Percentiles rank a stretch among this genome's conserved stretches.
phyloP scores from a whole-genome alignment of 2,113 vertebrate species.

The Mixornis gularis region DNA sequence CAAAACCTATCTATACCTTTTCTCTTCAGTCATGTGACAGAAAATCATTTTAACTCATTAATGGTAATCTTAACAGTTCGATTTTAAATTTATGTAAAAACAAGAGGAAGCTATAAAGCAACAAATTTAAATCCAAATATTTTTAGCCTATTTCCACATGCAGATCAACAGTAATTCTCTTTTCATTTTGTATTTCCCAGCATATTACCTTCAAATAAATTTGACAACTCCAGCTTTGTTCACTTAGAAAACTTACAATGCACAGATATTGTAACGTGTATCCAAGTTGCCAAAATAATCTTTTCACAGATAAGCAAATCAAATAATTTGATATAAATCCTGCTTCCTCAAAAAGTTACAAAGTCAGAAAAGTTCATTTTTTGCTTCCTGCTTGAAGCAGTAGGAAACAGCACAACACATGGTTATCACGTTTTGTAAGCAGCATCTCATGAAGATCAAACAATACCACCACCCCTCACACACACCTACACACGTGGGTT shows the following conservation, averaged over 20 bases:
- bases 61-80: background rate
- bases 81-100: constrained; percentile 22
- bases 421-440: background rate
- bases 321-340: background rate
- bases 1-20: background rate
- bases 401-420: background rate
- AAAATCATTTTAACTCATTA: constrained; percentile 49
- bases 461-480: background rate
- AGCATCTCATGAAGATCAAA: background rate
- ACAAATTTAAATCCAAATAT: background rate
- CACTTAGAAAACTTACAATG: background rate
- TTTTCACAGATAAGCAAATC: background rate
- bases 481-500: fast-evolving
- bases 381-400: background rate
- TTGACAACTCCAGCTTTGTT: background rate
- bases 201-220: background rate
- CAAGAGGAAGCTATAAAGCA: background rate
- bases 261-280: background rate
- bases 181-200: background rate
- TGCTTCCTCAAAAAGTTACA: background rate
- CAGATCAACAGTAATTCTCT: background rate
- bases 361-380: background rate
- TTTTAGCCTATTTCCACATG: background rate
- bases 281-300: background rate
- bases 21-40: constrained; percentile 7